These are phyloP conservation scores for Sinodicranocentrus sp. DNA, from an alignment of 2,888 invertebrate genomes.

Conservation along the genomic window DNA sequence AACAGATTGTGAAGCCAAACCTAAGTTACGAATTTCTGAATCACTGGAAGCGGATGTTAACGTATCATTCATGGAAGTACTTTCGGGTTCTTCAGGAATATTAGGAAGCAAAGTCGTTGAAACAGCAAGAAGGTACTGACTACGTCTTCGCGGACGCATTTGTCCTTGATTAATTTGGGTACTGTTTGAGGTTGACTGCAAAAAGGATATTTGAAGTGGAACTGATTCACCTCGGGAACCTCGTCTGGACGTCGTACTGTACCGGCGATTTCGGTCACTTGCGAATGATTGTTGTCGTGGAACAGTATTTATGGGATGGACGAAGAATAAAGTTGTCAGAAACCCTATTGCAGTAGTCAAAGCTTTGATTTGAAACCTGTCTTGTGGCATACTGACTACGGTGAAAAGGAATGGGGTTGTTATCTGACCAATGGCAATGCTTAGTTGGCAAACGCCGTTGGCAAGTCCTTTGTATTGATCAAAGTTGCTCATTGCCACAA, in stretches of 20 bases:
- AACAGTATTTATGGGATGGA: constrained; percentile 30
- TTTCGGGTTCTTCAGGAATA: constrained; percentile 74
- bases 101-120: constrained; percentile 72
- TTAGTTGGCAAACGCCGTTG: constrained; percentile 70
- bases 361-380: constrained; percentile 71
- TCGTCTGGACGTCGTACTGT: constrained; percentile 22
- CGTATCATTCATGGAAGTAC: constrained; percentile 56
- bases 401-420: constrained; percentile 70
- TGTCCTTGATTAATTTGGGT: constrained; percentile 20
- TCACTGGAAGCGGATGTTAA: constrained; percentile 53
- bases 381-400: constrained; percentile 53
- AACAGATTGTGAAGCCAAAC: constrained; percentile 24
- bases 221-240: constrained; percentile 37
- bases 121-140: constrained; percentile 66
- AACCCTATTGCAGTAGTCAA: constrained; percentile 71
- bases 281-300: constrained; percentile 6
- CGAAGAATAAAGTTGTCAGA: constrained; percentile 68
- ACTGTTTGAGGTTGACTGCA: constrained; percentile 19
- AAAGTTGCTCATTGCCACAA: constrained; percentile 71
- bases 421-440: constrained; percentile 72
- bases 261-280: constrained; percentile 41
- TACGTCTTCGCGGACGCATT: constrained; percentile 59
- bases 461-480: constrained; percentile 71
- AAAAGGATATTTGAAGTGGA: constrained; percentile 41
- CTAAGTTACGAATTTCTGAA: constrained; percentile 25